phyloP scores from a whole-genome alignment of 2,113 vertebrate species.

The Petromus typicus region DNA sequence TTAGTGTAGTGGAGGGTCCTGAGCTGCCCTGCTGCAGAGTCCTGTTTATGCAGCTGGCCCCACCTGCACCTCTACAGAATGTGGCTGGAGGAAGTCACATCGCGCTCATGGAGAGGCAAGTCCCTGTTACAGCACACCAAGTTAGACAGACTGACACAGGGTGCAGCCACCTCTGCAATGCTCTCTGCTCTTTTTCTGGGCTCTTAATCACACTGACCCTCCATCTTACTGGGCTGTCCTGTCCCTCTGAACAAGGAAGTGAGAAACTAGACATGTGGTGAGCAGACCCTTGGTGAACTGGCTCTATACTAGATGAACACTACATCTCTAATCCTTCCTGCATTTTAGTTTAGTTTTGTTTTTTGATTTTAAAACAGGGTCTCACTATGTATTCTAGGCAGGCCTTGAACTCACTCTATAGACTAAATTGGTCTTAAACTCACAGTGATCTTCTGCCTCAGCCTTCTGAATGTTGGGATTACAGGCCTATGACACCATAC shows the following conservation, averaged over 20 bases:
- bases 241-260: not conserved
- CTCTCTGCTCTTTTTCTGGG: not conserved
- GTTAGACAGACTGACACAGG: no score
- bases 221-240: not conserved
- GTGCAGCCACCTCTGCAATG: no score
- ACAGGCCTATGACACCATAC: not conserved
- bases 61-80: not conserved
- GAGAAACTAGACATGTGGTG: not conserved
- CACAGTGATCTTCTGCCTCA: not conserved
- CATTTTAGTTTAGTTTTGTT: not conserved
- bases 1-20: not conserved
- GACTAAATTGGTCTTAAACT: not conserved
- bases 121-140: not conserved
- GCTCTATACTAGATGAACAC: accelerated
- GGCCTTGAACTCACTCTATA: not conserved
- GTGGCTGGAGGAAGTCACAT: not conserved
- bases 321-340: not conserved
- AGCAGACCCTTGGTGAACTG: not conserved
- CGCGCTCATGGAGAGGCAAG: not conserved
- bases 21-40: not conserved
- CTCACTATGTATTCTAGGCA: no score
- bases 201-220: not conserved
- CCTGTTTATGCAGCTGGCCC: not conserved
- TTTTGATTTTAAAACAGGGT: no score
- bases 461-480: not conserved